Conservation (phyloP, 2,888 invertebrate species). For the Chirona hameri region DNA sequence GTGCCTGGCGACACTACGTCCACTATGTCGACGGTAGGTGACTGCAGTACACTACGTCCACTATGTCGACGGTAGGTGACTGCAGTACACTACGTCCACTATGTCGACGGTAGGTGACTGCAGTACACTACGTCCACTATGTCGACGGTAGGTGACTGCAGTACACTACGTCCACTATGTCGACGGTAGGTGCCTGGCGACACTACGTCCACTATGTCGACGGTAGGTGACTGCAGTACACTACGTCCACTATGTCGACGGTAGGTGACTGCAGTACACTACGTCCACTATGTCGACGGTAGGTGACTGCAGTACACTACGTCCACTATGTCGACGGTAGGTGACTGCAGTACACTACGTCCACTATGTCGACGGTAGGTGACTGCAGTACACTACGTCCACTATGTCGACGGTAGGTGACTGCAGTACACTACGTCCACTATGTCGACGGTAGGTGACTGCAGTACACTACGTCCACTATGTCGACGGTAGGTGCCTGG, state of each 20-base stretch:
- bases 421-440: slow-evolving; percentile 75
- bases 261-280: no score
- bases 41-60: slow-evolving; percentile 78
- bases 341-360: no score
- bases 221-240: slow-evolving; percentile 61
- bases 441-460: slow-evolving; percentile 68
- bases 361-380: slow-evolving; percentile 65
- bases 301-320: slow-evolving; percentile 60
- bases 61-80: slow-evolving; percentile 67
- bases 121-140: slow-evolving; percentile 77
- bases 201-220: slow-evolving; percentile 84
- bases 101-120: no score
- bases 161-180: slow-evolving; percentile 48
- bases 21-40: no score
- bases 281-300: slow-evolving; percentile 75
- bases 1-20: slow-evolving; percentile 60
- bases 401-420: no score
- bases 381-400: slow-evolving; percentile 60
- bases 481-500: slow-evolving; percentile 57
- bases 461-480: slow-evolving; percentile 54
- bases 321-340: no score
- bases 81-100: slow-evolving; percentile 55
- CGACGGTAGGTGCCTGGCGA: slow-evolving; percentile 59
- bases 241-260: no score
- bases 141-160: slow-evolving; percentile 67